phyloP scores from a whole-genome alignment of 2,113 vertebrate species.

The Hepsetus odoe region DNA sequence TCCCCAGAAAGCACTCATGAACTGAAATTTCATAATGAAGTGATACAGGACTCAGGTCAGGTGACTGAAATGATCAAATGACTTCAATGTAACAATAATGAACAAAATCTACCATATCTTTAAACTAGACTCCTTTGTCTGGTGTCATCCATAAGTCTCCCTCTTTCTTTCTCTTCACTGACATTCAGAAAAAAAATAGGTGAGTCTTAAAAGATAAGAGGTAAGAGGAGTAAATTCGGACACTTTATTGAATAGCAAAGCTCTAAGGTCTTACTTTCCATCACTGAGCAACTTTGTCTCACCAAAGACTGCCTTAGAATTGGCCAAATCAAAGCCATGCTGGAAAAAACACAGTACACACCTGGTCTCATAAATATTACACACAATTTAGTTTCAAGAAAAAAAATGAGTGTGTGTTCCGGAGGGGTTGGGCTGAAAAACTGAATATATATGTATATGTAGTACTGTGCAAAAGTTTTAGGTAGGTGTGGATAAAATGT shows the following conservation, averaged over 20 bases:
- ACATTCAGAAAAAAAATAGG: background rate
- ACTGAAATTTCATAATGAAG: background rate
- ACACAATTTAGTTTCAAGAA: conserved; percentile 57
- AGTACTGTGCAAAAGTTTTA: no score
- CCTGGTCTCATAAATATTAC: no score
- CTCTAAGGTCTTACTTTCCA: conserved; percentile 68
- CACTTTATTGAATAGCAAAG: conserved; percentile 69
- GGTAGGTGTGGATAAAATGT: no score
- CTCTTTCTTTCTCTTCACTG: conserved; percentile 2
- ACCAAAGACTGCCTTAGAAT: conserved; percentile 63
- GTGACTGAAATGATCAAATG: conserved; percentile 36
- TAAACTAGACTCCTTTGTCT: conserved; percentile 2
- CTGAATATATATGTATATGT: no score
- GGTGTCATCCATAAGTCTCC: background rate
- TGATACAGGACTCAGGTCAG: background rate
- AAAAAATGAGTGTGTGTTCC: no score
- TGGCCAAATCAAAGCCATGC: conserved; percentile 67
- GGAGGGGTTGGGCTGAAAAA: no score
- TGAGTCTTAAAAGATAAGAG: conserved; percentile 29
- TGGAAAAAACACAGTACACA: conserved; percentile 70
- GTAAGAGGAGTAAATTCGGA: conserved; percentile 36
- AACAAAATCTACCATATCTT: conserved; percentile 20
- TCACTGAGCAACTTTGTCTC: conserved; percentile 60
- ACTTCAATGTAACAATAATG: conserved; percentile 30
- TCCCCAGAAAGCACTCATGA: background rate